Percentiles rank a stretch among this genome's conserved stretches.
Evolutionary conservation across 1,140 invertebrate genomes (phyloP).

Genomic region (Temnothorax longispinosus): DNA sequence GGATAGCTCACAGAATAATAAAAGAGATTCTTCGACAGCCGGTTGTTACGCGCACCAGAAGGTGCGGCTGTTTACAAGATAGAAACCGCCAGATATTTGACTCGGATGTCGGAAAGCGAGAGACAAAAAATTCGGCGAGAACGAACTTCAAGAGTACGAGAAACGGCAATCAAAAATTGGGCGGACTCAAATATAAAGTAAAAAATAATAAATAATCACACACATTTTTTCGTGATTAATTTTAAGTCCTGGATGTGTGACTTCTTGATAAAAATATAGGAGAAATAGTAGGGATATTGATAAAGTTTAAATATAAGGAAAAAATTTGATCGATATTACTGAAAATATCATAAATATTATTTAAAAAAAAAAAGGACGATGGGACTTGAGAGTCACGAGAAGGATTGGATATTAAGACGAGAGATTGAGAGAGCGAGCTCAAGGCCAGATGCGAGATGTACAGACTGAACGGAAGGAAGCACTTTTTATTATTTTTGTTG

Average conservation of each 20-base stretch:
- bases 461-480: constrained; percentile 82
- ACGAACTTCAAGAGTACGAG: not conserved
- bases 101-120: not conserved
- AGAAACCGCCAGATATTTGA: constrained; percentile 38
- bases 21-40: constrained; percentile 53
- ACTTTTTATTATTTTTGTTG: constrained; percentile 81
- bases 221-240: not conserved
- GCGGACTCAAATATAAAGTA: not conserved
- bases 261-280: not conserved
- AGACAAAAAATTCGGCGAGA: not conserved
- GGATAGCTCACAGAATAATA: constrained; percentile 34
- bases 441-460: constrained; percentile 75
- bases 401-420: not conserved
- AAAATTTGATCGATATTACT: not conserved
- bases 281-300: not conserved
- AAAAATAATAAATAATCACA: not conserved
- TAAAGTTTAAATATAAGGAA: not conserved
- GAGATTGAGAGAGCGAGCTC: constrained; percentile 16
- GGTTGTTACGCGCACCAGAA: constrained; percentile 63
- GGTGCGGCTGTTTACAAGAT: constrained; percentile 44
- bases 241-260: not conserved
- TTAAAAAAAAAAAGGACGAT: not conserved
- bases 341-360: not conserved
- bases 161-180: not conserved
- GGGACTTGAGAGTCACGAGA: not conserved